These are phyloP conservation scores for Oreortyx pictus DNA, from an alignment of 2,797 vertebrate genomes.

Conservation along the genomic window DNA sequence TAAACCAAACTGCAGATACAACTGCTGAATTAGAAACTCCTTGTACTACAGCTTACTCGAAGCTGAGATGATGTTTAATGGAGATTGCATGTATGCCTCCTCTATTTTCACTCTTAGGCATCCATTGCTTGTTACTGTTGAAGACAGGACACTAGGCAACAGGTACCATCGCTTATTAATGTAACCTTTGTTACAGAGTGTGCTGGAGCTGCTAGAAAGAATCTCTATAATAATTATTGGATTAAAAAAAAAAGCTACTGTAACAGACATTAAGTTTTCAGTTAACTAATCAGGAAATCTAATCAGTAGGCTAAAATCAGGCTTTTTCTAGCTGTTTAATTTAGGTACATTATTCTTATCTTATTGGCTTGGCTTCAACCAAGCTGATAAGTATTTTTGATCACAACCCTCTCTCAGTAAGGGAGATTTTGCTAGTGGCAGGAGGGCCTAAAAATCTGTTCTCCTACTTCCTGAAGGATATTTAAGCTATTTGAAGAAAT, in stretches of 20 bases:
- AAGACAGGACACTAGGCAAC: not conserved
- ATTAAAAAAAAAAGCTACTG: not conserved
- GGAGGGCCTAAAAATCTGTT: not conserved
- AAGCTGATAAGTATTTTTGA: not conserved
- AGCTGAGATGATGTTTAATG: not conserved
- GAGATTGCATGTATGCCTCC: fast-evolving
- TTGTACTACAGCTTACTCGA: not conserved
- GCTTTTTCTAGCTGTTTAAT: not conserved
- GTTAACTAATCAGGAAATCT: not conserved
- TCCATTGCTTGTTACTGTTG: not conserved
- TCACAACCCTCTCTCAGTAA: not conserved
- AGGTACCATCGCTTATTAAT: not conserved
- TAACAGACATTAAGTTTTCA: not conserved
- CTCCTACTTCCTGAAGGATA: not conserved
- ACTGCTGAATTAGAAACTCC: not conserved
- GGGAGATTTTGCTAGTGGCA: not conserved
- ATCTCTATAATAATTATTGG: not conserved
- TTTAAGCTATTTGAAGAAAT: not conserved
- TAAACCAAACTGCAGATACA: not conserved
- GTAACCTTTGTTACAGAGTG: not conserved
- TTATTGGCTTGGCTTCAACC: not conserved
- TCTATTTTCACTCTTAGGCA: not conserved
- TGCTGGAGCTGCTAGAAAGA: not conserved
- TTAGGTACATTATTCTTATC: not conserved
- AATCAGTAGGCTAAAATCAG: not conserved